Conservation (phyloP, 1,140 invertebrate genomes). For the Diorhabda sublineata region DNA sequence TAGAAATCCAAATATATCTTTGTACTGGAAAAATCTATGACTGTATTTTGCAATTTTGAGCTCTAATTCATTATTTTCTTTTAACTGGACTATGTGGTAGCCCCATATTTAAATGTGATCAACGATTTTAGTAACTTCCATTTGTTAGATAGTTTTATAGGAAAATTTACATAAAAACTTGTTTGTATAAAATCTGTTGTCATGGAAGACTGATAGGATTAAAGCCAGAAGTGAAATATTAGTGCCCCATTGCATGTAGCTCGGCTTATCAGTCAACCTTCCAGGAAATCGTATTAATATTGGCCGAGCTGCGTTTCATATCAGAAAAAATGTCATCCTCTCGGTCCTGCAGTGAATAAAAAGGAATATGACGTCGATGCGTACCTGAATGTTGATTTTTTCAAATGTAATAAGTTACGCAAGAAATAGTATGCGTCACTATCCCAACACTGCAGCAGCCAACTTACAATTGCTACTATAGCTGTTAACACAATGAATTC, state of each 20-base stretch:
- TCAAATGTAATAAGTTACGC: slow-evolving; percentile 19
- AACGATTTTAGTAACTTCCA: no score
- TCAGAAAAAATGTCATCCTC: slow-evolving; percentile 42
- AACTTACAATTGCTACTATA: slow-evolving; percentile 43
- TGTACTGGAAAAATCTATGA: no score
- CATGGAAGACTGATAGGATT: no score
- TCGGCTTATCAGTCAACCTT: slow-evolving; percentile 12
- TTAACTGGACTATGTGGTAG: no score
- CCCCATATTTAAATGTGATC: no score
- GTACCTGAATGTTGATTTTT: slow-evolving; percentile 24
- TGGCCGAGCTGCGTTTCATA: slow-evolving; percentile 30
- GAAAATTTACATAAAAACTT: no score
- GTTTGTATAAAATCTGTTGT: no score
- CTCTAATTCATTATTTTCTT: no score
- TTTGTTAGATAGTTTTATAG: no score
- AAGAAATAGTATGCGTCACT: slow-evolving; percentile 18
- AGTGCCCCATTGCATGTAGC: slow-evolving; percentile 6
- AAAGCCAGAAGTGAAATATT: background rate
- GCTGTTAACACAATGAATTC: slow-evolving; percentile 41
- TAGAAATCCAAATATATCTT: no score
- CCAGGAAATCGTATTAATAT: slow-evolving; percentile 16
- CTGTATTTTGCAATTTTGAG: no score
- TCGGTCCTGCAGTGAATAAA: slow-evolving; percentile 44
- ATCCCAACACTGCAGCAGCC: slow-evolving; percentile 41
- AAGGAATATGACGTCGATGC: background rate